Evolutionary conservation across 1,140 invertebrate species (phyloP), one percentile per base, ranked within the genome.

Genomic region (Trichonephila clavata): DNA sequence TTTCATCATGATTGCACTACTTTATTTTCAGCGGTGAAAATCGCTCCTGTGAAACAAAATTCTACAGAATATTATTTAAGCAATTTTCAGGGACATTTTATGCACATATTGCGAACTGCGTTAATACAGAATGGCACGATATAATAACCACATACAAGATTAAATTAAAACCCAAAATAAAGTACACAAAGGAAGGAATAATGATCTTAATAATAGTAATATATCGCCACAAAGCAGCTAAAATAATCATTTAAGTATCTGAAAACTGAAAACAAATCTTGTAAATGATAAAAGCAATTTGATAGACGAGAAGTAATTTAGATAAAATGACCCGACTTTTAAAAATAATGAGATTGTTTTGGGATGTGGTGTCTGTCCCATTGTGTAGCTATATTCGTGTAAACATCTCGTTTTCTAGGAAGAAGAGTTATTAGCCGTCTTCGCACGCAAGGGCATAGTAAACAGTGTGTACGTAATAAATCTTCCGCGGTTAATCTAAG

Each of bases 181-280:
- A 24, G 27, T 24, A 39, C 32, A 18, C 71, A 77, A 77, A 39
- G 5, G 32, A 24, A 13, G n/a, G 18, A 32, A 7, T 13, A 77
- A 77, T 77, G 27, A 77, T 27, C n/a, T 24, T n/a, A 68, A 68
- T 14, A 27, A 68, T 24, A 68, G 2, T 27, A 68, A 68, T 68
- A 24, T 77, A 77, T 39, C 32, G 14, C 71, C 5, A 39, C 18
- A 18, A 27, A 6, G 14, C 18, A 18, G 27, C 32, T 77, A 77
- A 77, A 39, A 18, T 27, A 39, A 32, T 39, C 24, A 39, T 77
- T 18, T 77, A 3, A 77, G 71, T 7, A 77, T 16, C 24, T 77
- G 71, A 39, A 77, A 77, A 77, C 24, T 39, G 71, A 77, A 77
- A 77, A 39, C 27, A 77, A 77, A 39, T 77, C 71, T 32, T 32